Conservation (phyloP, 1,140 invertebrate species). For the Penaeus japonicus region DNA sequence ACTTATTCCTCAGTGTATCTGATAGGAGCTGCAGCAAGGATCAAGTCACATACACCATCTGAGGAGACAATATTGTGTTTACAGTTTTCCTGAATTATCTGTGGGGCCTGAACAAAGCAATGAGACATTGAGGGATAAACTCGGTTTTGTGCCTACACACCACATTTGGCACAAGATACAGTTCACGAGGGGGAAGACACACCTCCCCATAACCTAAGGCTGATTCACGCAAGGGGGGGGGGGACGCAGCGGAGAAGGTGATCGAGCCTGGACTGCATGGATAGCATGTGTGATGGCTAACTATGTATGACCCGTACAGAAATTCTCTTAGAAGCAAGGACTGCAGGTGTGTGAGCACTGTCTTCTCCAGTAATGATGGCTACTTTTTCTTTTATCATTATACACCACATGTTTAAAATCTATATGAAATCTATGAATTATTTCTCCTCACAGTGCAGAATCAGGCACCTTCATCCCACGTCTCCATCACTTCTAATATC, state of each 20-base stretch:
- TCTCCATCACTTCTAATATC: conserved; percentile 28
- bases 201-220: conserved; percentile 33
- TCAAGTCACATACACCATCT: not conserved
- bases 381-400: too few species aligned
- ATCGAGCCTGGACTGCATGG: conserved; percentile 10
- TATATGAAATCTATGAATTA: not conserved
- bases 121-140: conserved; percentile 20
- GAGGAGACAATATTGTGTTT: conserved; percentile 47
- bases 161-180: conserved; percentile 54
- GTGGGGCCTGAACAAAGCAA: conserved; percentile 47
- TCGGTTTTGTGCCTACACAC: conserved; percentile 48
- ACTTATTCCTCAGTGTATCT: not conserved
- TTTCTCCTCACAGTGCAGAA: not conserved
- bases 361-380: too few species aligned
- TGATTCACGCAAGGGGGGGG: conserved; percentile 36
- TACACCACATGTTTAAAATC: too few species aligned
- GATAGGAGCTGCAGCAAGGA: conserved; percentile 17
- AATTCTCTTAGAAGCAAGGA: conserved; percentile 25
- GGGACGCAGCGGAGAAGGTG: conserved; percentile 14
- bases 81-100: conserved; percentile 48
- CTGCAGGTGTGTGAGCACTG: not conserved
- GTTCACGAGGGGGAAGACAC: conserved; percentile 4
- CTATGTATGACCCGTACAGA: conserved; percentile 52
- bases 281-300: conserved; percentile 24
- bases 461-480: conserved; percentile 10